Evolutionary conservation across 2,113 vertebrate species (phyloP), one percentile per base, ranked within the genome.

Genomic region (Cyanocitta stelleri): DNA sequence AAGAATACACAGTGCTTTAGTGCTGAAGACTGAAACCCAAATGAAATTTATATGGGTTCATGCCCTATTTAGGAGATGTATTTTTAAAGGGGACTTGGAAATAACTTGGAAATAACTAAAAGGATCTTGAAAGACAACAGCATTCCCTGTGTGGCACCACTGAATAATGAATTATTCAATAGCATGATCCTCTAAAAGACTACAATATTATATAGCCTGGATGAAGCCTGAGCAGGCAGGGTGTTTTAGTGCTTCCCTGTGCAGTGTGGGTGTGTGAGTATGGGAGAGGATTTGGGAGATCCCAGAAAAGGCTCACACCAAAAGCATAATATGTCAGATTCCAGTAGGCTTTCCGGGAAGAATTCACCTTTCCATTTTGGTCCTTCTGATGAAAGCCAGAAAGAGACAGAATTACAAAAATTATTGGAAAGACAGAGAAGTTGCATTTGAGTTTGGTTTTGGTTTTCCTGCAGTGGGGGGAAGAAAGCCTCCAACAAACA

Each of bases 191-290:
- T 87, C 33, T 89, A 48, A 81, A 85, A 67, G 35, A 71, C 7
- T 1, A 4, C 35, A 32, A 44, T 39, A 75, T 39, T 39, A 71
- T 3, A 11, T 6, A 46, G 18, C 27, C 44, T 46, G 44, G n/a
- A 19, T 48, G 44, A 37, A 85, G 29, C 22, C 32, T 56, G 46
- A 80, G 22, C 32, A 71, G 29, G 10, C 32, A 26, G 32, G 35
- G 56, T 3, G 0, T 39, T 84, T 49, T 21, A 21, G 30, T 26
- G 41, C 29, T 63, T 48, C 21, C 15, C 16, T 37, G 20, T 19
- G 51, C 1, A 1, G 21, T 19, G 29, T n/a, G 63, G 8, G 37
- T 39, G 19, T n/a, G n/a, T 14, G 8, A 0, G 0, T 13, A 5
- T 35, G 33, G 33, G 37, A 73, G 14, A 48, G 10, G 72, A 58